Evolutionary conservation across 2,888 invertebrate species (phyloP).

Genomic region (Ptilodon capucinus): DNA sequence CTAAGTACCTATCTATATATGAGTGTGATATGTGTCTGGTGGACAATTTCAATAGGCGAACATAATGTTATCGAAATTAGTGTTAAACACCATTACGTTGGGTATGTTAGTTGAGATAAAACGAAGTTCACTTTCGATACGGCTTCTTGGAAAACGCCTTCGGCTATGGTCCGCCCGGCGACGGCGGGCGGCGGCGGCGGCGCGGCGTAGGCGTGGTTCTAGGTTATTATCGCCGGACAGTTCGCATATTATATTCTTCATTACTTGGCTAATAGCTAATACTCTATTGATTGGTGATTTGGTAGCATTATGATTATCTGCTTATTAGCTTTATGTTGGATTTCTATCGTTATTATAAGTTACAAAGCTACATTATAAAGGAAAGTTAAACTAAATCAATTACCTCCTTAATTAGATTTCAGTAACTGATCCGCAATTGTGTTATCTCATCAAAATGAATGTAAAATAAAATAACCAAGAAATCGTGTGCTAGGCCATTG

Average conservation of each 20-base stretch:
- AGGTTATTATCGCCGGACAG: constrained; percentile 19
- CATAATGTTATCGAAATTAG: no score
- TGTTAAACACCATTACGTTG: no score
- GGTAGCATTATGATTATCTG: constrained; percentile 22
- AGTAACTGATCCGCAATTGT: neutral
- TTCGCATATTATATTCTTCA: constrained; percentile 13
- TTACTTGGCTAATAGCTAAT: constrained; percentile 25
- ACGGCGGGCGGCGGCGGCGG: no score
- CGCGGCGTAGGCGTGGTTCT: no score
- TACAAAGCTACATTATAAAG: no score
- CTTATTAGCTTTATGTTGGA: constrained; percentile 19
- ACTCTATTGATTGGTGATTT: constrained; percentile 27
- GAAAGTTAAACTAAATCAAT: neutral
- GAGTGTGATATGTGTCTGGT: no score
- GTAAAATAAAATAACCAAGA: neutral
- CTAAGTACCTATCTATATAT: no score
- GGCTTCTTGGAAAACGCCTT: constrained; percentile 5
- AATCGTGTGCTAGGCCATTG: constrained; percentile 20
- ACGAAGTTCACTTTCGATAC: constrained; percentile 8
- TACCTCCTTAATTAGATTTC: neutral
- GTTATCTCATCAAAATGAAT: neutral
- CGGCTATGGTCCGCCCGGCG: constrained; percentile 10
- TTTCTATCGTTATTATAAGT: constrained; percentile 6
- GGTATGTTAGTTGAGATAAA: neutral
- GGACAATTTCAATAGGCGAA: no score